Evolutionary conservation across 2,888 invertebrate species (phyloP).

Genomic region (Opisthograptis luteolata): DNA sequence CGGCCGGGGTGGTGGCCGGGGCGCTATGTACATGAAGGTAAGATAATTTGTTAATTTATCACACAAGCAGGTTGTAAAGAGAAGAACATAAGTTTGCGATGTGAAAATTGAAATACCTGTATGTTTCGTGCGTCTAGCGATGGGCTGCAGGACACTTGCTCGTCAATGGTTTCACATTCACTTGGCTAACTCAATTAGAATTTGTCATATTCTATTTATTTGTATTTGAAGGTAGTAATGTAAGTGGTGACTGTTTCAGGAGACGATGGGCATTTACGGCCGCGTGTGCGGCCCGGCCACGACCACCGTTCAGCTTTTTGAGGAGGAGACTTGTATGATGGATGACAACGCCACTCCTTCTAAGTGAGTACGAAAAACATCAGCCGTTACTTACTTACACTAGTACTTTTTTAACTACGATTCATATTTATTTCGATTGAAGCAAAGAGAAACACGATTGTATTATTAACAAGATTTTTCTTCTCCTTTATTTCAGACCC

Average conservation of each 20-base stretch:
- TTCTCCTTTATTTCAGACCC: conserved; percentile 57
- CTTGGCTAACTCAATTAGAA: no score
- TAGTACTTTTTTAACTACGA: no score
- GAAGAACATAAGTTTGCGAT: no score
- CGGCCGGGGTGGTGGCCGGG: conserved; percentile 73
- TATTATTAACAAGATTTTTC: conserved; percentile 1
- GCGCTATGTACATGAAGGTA: conserved; percentile 63
- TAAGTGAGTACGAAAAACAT: conserved; percentile 59
- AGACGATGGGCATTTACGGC: conserved; percentile 79
- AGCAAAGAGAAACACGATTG: neutral
- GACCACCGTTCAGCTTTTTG: conserved; percentile 85
- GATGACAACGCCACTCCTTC: conserved; percentile 85
- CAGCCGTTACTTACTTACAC: neutral
- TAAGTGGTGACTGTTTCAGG: conserved; percentile 52
- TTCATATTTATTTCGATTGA: neutral
- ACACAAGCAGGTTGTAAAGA: no score
- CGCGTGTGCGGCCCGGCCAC: conserved; percentile 79
- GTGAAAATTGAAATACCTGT: no score
- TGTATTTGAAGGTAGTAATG: neutral
- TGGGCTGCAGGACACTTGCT: no score
- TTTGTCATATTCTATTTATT: no score
- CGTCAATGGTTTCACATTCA: no score
- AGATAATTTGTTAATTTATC: no score
- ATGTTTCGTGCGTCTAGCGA: no score
- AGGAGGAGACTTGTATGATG: conserved; percentile 91